Percentiles rank a stretch among this genome's conserved stretches.
Conservation (phyloP, 2,113 vertebrate genomes). For the Petromus typicus region DNA sequence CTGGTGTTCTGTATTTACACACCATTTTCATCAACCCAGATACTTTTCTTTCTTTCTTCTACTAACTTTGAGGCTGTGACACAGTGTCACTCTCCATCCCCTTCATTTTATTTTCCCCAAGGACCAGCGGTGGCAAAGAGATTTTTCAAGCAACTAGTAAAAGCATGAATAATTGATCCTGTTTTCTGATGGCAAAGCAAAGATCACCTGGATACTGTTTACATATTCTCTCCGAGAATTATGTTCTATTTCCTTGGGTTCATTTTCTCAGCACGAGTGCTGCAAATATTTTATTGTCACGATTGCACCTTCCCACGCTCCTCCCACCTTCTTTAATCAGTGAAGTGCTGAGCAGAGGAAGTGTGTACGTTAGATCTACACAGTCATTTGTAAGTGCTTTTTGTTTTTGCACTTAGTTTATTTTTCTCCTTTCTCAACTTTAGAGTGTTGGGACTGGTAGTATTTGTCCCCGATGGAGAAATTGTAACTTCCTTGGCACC, state of each 20-base stretch:
- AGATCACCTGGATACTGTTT: not conserved
- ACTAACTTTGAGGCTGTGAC: slow-evolving; percentile 1
- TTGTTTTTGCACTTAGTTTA: slow-evolving; percentile 9
- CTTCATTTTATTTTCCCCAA: not conserved
- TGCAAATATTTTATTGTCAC: not conserved
- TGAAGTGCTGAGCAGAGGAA: not conserved
- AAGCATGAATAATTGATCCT: not conserved
- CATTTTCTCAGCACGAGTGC: not conserved
- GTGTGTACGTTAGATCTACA: not conserved
- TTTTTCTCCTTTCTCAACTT: not conserved
- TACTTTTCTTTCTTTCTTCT: slow-evolving; percentile 40
- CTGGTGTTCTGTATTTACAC: slow-evolving; percentile 42
- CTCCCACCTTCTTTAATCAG: not conserved
- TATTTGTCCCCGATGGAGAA: not conserved
- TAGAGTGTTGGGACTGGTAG: slow-evolving; percentile 12
- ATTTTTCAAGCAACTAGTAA: not conserved
- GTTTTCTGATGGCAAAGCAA: slow-evolving; percentile 30
- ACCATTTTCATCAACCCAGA: slow-evolving; percentile 25
- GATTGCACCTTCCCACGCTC: not conserved
- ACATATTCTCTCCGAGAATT: slow-evolving; percentile 7
- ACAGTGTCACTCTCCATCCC: not conserved
- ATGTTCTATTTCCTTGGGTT: not conserved
- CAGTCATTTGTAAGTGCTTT: not conserved
- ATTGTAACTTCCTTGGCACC: not conserved
- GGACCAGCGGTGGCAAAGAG: not conserved